Percentiles rank a stretch among this genome's conserved stretches.
Conservation (phyloP, 2,888 invertebrate genomes). For the Harpalus rufipes region DNA sequence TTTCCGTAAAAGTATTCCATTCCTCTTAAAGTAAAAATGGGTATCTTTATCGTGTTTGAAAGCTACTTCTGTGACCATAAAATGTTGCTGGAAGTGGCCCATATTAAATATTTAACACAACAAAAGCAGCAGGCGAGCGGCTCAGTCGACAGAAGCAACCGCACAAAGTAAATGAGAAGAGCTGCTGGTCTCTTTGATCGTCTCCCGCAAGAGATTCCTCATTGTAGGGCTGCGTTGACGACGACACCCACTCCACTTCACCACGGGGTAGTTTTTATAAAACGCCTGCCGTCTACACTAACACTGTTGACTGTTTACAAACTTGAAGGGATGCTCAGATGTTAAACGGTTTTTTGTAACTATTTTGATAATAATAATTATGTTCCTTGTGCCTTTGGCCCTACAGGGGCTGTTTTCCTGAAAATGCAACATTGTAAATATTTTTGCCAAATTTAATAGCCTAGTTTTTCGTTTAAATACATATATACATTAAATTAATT, state of each 20-base stretch:
- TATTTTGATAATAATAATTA: too few relatives aligned
- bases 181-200: constrained; percentile 32
- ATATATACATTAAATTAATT: constrained; percentile 62
- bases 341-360: too few relatives aligned
- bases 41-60: too few relatives aligned
- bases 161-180: constrained; percentile 36
- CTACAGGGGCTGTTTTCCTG: too few relatives aligned
- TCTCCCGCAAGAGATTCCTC: constrained; percentile 33
- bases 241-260: background rate
- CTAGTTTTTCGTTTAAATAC: constrained; percentile 47
- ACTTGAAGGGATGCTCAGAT: too few relatives aligned
- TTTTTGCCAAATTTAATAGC: too few relatives aligned
- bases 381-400: too few relatives aligned
- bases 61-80: background rate
- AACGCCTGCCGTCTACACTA: constrained; percentile 7
- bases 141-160: constrained; percentile 8
- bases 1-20: too few relatives aligned
- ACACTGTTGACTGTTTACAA: too few relatives aligned
- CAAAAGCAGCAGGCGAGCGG: constrained; percentile 28
- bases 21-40: too few relatives aligned
- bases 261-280: background rate
- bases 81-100: constrained; percentile 5
- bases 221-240: background rate
- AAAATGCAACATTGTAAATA: too few relatives aligned
- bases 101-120: constrained; percentile 46